Percentiles rank a stretch among this genome's conserved stretches.
Conservation (phyloP, 2,797 vertebrate species). For the Lutjanus argentimaculatus region DNA sequence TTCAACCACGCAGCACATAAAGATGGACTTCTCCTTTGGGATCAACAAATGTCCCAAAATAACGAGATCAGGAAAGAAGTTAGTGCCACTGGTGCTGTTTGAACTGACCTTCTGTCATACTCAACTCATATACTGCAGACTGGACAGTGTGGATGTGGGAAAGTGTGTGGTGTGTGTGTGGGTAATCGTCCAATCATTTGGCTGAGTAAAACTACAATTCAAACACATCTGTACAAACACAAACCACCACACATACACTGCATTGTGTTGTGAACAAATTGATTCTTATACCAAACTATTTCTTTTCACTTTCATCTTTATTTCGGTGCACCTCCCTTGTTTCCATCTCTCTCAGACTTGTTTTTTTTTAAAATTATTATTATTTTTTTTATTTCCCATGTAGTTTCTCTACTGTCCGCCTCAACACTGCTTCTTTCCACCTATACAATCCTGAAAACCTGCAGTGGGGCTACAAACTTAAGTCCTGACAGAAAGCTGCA, state of each 20-base stretch:
- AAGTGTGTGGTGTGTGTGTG: slow-evolving; percentile 4
- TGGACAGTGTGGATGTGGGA: not conserved
- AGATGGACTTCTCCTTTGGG: slow-evolving; percentile 35
- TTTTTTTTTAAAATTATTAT: not conserved
- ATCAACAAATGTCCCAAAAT: slow-evolving; percentile 31
- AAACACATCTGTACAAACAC: slow-evolving; percentile 18
- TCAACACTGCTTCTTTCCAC: slow-evolving; percentile 1
- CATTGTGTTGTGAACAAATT: too few relatives aligned
- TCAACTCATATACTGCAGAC: not conserved
- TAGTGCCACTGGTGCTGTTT: not conserved
- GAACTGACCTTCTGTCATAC: not conserved
- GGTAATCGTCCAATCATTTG: slow-evolving; percentile 16
- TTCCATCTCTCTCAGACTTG: not conserved
- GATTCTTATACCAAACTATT: not conserved
- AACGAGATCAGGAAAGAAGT: slow-evolving; percentile 3
- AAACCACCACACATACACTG: too few relatives aligned
- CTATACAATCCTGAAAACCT: not conserved
- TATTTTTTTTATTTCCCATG: not conserved
- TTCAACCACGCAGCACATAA: slow-evolving; percentile 24
- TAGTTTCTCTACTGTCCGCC: not conserved
- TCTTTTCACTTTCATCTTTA: too few relatives aligned
- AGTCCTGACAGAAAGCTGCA: not conserved
- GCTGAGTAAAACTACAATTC: slow-evolving; percentile 15
- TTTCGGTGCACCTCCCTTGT: not conserved
- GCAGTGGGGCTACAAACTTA: slow-evolving; percentile 2